Base-by-base conservation (phyloP, 2,113 vertebrate species). In the Oenanthe melanoleuca region DNA sequence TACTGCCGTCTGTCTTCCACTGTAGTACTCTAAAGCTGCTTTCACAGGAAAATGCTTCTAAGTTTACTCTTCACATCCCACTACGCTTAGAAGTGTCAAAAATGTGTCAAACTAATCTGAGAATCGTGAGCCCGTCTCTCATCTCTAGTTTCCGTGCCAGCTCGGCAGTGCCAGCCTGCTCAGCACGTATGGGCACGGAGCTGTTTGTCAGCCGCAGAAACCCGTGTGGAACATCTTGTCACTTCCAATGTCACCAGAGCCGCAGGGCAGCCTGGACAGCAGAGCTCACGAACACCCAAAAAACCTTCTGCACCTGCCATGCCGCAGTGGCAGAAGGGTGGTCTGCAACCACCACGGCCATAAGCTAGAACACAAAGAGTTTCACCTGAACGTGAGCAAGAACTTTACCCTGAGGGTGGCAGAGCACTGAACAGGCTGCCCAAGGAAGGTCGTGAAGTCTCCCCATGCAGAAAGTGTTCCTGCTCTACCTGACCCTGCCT, bases 1-100 rank as follows among this genome's bases (percentile, higher is more conserved):
- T n/a, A 22, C 70, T 34, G 65, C 80, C 66, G 94, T 91, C 94
- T 10, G 23, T 74, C 95, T 92, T 91, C 71, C 90, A 66, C 72
- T 34, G 9, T 16, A 74, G 57, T 61, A 72, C 78, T 72, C 55
- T 7, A 71, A 80, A 69, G 47, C 66, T 57, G 79, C 63, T 88
- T 93, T 72, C 72, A 80, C 86, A 88, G 55, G 57, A 78, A 86
- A 92, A 64, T 2, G 14, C 60, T 88, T 95, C 94, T 42, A 92
- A 92, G 81, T 97, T 96, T 96, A 92, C 60, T 96, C 73, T 74
- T 92, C 92, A 93, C 96, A 91, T 95, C 95, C 92, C 84, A 97
- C 95, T 44, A 86, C 1, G 0, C 89, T 89, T 18, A 42, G 53
- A 93, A 88, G 86, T 84, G 92, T 94, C 89, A 94, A 69, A 91